Percentiles rank a stretch among this genome's conserved stretches.
Evolutionary conservation across 2,113 vertebrate genomes (phyloP).

Genomic region (Neolamprologus longior): DNA sequence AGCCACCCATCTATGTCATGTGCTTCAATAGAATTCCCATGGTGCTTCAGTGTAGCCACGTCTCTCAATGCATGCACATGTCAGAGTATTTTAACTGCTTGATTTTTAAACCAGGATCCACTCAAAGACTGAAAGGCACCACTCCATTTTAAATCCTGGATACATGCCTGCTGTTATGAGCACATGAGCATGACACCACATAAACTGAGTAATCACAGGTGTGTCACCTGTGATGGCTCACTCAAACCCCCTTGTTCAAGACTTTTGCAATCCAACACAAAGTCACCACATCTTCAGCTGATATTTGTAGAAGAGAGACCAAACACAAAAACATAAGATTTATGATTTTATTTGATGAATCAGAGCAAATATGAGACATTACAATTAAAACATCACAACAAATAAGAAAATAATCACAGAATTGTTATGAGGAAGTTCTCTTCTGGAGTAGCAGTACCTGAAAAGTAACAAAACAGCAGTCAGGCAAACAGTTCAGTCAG

Average conservation of each 20-base stretch:
- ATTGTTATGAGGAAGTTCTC: neutral
- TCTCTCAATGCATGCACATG: rapidly evolving
- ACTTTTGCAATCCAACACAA: neutral
- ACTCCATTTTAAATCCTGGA: neutral
- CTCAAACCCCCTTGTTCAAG: neutral
- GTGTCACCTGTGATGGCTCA: rapidly evolving
- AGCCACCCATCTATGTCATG: neutral
- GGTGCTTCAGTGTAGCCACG: neutral
- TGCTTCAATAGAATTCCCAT: neutral
- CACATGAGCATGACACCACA: neutral
- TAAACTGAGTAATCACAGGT: rapidly evolving
- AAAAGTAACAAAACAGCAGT: neutral
- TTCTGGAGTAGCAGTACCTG: neutral
- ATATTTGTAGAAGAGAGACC: neutral
- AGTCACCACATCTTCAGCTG: neutral
- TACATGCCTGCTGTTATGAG: neutral
- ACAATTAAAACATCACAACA: neutral
- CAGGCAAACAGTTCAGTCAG: neutral
- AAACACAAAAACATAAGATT: neutral
- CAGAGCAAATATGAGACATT: neutral
- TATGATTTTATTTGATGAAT: neutral
- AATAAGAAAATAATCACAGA: neutral
- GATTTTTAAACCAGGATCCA: neutral
- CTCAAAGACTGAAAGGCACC: neutral
- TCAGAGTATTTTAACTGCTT: rapidly evolving